Base-by-base conservation (phyloP, 2,113 vertebrate species). In the Pachycephala philippinensis region DNA sequence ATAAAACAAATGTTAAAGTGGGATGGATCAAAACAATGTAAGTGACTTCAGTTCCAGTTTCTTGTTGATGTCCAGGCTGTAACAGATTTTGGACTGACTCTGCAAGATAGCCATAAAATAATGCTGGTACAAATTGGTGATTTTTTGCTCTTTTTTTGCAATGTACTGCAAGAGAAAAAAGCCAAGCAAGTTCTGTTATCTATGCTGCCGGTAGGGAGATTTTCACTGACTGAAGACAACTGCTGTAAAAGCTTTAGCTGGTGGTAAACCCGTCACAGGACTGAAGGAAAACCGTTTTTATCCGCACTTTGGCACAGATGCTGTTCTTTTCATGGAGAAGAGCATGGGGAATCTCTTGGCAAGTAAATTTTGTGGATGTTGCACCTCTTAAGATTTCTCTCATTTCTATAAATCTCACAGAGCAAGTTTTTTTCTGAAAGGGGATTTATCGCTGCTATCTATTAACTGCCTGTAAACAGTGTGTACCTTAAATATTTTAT, bases 401-500 rank as follows among this genome's bases (percentile, higher is more conserved):
- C 5, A 69, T 45, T 93, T 91, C 35, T 69, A 0, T 61, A 87
- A 82, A 69, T 33, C 53, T 91, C 30, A 72, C 8, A 53, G 40
- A 77, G 33, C 28, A 39, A 70, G 13, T 12, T 33, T 11, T 33
- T 65, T 90, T 39, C 56, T 68, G 64, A n/a, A 56, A 64, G 31
- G 37, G 20, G 15, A 37, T 87, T 91, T 87, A 27, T 90, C 19
- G 8, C 35, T 56, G 10, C 45, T 77, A 12, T 95, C 76, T 89
- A 15, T 83, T 94, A 93, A 87, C 70, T 77, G 50, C 45, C 39
- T 77, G 64, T 86, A 90, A 93, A 81, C 52, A 77, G 35, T 21
- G 5, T 82, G 15, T 86, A 49, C 76, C 71, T 77, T 52, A 85
- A 95, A 83, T 90, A 88, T 86, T 95, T 95, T 82, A 72, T 61